phyloP scores from a whole-genome alignment of 2,113 vertebrate species.

The Alexandromys fortis region DNA sequence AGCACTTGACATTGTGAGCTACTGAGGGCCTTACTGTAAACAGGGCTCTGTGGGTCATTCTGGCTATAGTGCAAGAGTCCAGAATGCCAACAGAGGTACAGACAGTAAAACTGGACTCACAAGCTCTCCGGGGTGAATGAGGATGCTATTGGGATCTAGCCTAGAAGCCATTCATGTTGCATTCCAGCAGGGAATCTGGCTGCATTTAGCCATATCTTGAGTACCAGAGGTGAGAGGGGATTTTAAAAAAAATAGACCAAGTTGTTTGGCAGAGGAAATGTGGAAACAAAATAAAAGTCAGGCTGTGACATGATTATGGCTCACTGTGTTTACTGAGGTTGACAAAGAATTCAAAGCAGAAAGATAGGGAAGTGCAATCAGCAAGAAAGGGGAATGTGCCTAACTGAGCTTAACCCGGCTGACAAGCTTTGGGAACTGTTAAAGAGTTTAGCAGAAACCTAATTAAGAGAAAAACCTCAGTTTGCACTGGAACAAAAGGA shows the following conservation, averaged over 20 bases:
- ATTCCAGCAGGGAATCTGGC: background rate
- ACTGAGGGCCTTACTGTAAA: background rate
- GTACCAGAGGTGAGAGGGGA: background rate
- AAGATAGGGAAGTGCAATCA: background rate
- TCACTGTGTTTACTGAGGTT: background rate
- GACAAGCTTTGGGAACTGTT: background rate
- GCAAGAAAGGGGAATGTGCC: background rate
- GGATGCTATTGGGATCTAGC: background rate
- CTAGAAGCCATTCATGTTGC: background rate
- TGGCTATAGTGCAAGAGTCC: background rate
- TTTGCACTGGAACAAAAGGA: background rate
- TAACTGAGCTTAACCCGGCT: no score
- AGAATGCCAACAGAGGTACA: background rate
- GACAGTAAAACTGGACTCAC: background rate
- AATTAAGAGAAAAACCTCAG: background rate
- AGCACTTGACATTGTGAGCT: background rate
- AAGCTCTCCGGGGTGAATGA: background rate
- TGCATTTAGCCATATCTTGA: background rate
- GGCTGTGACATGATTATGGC: background rate
- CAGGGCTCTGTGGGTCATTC: background rate
- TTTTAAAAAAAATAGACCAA: background rate
- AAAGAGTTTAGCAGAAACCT: background rate
- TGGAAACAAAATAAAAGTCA: background rate
- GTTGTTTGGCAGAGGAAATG: background rate
- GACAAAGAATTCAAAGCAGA: background rate